Conservation (phyloP, 2,888 invertebrate genomes). For the Lagria hirta region DNA sequence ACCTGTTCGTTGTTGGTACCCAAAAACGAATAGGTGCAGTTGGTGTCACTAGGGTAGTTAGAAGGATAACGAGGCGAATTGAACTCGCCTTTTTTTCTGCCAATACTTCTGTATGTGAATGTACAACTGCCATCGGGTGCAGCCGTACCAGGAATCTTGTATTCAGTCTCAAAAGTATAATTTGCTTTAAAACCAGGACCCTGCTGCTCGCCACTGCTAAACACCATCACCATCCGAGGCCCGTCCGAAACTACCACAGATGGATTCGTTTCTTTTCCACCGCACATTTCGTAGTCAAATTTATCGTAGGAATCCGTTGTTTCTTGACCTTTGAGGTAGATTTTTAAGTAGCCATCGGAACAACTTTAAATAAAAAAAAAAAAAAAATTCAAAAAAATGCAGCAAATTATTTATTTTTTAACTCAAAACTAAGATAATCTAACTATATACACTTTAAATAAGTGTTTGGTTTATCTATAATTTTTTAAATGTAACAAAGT, state of each 20-base stretch:
- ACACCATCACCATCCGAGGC: slow-evolving; percentile 90
- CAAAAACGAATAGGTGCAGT: slow-evolving; percentile 90
- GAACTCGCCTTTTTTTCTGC: slow-evolving; percentile 86
- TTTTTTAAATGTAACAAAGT: too few species aligned
- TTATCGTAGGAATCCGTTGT: slow-evolving; percentile 91
- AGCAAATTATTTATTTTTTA: too few species aligned
- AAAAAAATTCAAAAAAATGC: too few species aligned
- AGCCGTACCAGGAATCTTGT: slow-evolving; percentile 91
- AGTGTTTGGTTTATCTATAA: too few species aligned
- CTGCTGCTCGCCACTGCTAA: slow-evolving; percentile 88
- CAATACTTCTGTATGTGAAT: slow-evolving; percentile 87
- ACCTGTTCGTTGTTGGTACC: slow-evolving; percentile 88
- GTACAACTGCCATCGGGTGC: slow-evolving; percentile 89
- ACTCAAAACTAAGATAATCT: too few species aligned
- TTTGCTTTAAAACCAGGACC: slow-evolving; percentile 90
- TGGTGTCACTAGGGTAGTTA: slow-evolving; percentile 93
- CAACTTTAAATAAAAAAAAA: slow-evolving; percentile 61
- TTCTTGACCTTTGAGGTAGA: slow-evolving; percentile 90
- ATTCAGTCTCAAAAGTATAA: slow-evolving; percentile 85
- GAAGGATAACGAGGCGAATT: slow-evolving; percentile 96
- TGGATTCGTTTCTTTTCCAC: slow-evolving; percentile 74
- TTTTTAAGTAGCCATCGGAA: slow-evolving; percentile 86
- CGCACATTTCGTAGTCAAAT: slow-evolving; percentile 91
- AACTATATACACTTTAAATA: too few species aligned
- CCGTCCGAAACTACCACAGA: slow-evolving; percentile 84